Evolutionary conservation across 2,888 invertebrate genomes (phyloP).

Genomic region (Aricia artaxerxes): DNA sequence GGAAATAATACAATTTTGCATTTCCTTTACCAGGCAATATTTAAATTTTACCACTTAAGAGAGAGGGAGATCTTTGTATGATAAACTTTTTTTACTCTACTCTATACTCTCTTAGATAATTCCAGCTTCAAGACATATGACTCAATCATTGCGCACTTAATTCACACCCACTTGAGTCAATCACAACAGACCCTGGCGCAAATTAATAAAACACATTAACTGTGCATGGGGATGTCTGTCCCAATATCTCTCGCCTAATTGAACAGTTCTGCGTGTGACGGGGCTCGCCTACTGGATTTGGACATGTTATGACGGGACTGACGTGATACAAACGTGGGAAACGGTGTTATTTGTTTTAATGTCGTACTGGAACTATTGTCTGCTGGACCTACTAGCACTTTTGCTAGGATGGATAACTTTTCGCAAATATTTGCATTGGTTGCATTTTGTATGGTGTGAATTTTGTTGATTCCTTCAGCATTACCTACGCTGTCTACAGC

Average conservation of each 20-base stretch:
- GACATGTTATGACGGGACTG: constrained; percentile 64
- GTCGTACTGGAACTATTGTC: neutral
- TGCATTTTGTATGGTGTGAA: neutral
- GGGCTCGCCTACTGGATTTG: constrained; percentile 53
- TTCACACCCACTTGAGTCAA: neutral
- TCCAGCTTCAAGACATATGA: neutral
- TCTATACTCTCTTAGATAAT: neutral
- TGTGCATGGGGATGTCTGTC: constrained; percentile 47
- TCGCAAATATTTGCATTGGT: neutral
- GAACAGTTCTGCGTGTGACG: constrained; percentile 58
- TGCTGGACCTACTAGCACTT: neutral
- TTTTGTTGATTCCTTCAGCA: too few species aligned
- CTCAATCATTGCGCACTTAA: neutral
- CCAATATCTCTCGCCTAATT: constrained; percentile 61
- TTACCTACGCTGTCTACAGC: too few species aligned
- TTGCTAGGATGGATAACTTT: neutral
- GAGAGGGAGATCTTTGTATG: too few species aligned
- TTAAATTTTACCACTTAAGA: too few species aligned
- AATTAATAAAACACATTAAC: constrained; percentile 27
- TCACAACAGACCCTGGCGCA: constrained; percentile 14
- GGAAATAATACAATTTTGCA: too few species aligned
- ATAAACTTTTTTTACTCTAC: too few species aligned
- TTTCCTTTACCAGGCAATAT: too few species aligned
- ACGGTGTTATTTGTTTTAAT: constrained; percentile 29
- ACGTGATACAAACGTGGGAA: constrained; percentile 57